Conservation (phyloP, 2,113 vertebrate species). For the Antennarius striatus region DNA sequence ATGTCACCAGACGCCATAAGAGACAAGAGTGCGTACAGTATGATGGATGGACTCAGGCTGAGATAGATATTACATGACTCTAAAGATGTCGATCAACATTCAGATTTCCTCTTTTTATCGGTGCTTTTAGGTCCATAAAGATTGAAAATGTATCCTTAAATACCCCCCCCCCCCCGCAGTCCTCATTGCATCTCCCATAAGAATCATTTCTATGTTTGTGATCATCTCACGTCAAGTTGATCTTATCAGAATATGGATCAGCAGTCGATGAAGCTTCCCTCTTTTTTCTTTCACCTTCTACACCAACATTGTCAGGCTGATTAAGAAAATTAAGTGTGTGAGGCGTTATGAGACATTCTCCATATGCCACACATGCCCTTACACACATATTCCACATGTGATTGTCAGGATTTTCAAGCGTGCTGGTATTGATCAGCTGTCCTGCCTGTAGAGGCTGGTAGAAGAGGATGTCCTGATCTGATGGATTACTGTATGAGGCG, state of each 20-base stretch:
- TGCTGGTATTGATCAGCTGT: conserved; percentile 73
- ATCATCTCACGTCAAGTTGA: conserved; percentile 40
- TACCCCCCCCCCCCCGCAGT: conserved; percentile 24
- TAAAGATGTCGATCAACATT: conserved; percentile 69
- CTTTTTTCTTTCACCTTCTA: conserved; percentile 9
- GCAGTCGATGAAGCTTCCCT: conserved; percentile 31
- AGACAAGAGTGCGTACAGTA: conserved; percentile 35
- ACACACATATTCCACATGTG: conserved; percentile 59
- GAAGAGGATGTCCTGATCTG: conserved; percentile 80
- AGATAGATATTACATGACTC: conserved; percentile 59
- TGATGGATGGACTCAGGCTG: conserved; percentile 70
- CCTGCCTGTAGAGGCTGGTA: conserved; percentile 69
- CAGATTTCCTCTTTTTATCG: conserved; percentile 51
- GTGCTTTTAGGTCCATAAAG: conserved; percentile 32
- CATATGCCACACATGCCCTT: conserved; percentile 41
- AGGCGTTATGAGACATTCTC: conserved; percentile 32
- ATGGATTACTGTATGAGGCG: conserved; percentile 82
- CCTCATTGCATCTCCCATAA: conserved; percentile 33
- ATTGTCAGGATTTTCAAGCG: conserved; percentile 67
- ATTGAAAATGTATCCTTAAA: conserved; percentile 29
- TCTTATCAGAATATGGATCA: conserved; percentile 62
- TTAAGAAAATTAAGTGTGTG: conserved; percentile 37
- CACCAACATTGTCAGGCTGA: conserved; percentile 13
- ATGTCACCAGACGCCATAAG: conserved; percentile 67
- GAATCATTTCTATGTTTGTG: conserved; percentile 45